Percentiles rank a stretch among this genome's conserved stretches.
Evolutionary conservation across 2,113 vertebrate genomes (phyloP).

Genomic region (Phaethornis superciliosus): DNA sequence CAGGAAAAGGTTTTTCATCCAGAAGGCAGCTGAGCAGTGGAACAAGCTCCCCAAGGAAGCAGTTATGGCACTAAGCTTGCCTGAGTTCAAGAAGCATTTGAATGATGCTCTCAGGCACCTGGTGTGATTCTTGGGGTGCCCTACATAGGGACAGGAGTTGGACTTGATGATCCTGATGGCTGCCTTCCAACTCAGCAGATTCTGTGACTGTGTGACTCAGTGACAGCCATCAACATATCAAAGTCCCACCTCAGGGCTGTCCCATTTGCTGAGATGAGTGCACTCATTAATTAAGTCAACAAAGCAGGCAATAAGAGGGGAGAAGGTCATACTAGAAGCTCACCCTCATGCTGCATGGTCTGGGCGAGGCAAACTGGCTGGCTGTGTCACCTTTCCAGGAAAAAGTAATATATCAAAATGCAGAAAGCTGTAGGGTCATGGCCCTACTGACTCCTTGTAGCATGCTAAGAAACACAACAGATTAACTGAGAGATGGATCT

Average conservation of each 20-base stretch:
- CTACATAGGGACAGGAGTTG: too few relatives aligned
- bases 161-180: too few relatives aligned
- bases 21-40: too few relatives aligned
- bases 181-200: too few relatives aligned
- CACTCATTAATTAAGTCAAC: not conserved
- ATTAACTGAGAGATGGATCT: not conserved
- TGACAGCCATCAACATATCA: not conserved
- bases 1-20: too few relatives aligned
- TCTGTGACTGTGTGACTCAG: not conserved
- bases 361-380: not conserved
- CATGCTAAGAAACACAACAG: not conserved
- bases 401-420: not conserved
- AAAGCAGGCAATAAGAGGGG: not conserved
- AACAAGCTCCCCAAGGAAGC: too few relatives aligned
- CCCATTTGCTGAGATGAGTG: not conserved
- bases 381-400: not conserved
- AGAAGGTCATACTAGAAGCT: not conserved
- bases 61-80: too few relatives aligned
- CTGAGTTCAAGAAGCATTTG: too few relatives aligned
- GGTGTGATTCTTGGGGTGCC: too few relatives aligned
- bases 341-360: accelerated
- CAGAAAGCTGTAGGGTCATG: not conserved
- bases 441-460: not conserved
- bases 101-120: too few relatives aligned
- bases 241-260: not conserved